Evolutionary conservation across 2,113 vertebrate species (phyloP), one percentile per base, ranked within the genome.

Genomic region (Pogonocichla stellata): DNA sequence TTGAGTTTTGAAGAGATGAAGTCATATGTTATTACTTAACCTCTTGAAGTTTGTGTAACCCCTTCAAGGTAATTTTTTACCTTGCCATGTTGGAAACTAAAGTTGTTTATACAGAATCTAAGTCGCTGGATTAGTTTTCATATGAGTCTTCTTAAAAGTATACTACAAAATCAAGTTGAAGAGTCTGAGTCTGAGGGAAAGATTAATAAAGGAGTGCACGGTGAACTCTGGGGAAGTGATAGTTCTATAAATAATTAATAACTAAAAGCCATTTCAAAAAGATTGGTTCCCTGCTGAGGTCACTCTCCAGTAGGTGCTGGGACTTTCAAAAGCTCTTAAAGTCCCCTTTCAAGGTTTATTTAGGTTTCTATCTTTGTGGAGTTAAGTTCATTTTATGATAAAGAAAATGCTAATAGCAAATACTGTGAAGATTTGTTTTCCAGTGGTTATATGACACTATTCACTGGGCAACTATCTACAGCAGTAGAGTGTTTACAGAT

Each of bases 191-290:
- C 45, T 91, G 60, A 86, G 78, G 85, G 79, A 53, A 96, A 92
- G 77, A 79, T 91, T 95, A 87, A 86, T 94, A 94, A 95, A 89
- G 53, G 47, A 83, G 45, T 89, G 33, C 64, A 43, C 38, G 72
- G 81, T 85, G 87, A 81, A 87, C 80, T 86, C 70, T 33, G 23
- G 61, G 42, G 47, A 92, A 77, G 56, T 80, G 64, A 92, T 94
- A 85, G 92, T 88, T 95, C 64, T 95, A 90, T 83, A 93, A 97
- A 90, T 96, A 94, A 96, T 92, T 89, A 95, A 96, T 93, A 80
- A 88, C 67, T 92, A 78, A 95, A 97, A 96, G 79, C 82, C 18
- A 24, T 96, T 97, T 95, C 77, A 75, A 36, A 91, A 95, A 86
- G 57, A 24, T 31, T 86, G 67, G 48, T 96, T 87, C 77, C 71